Evolutionary conservation across 2,113 vertebrate species (phyloP).

Genomic region (Tylochromis polylepis): DNA sequence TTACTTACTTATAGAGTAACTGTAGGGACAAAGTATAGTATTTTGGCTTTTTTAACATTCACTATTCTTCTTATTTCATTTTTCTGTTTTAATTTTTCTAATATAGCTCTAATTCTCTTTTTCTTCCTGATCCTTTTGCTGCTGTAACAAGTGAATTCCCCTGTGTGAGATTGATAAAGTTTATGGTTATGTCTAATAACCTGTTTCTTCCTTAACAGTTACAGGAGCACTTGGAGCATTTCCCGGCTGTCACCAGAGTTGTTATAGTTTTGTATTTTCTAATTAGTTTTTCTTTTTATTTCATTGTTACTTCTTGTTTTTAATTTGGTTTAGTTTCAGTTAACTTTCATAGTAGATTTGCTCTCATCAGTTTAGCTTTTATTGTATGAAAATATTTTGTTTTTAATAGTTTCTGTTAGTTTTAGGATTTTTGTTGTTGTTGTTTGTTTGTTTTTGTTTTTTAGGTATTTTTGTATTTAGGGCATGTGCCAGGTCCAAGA

Average conservation of each 20-base stretch:
- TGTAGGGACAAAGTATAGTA: no score
- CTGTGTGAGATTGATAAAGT: neutral
- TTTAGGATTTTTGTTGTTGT: no score
- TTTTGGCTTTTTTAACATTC: neutral
- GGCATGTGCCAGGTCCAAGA: neutral
- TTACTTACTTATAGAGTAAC: no score
- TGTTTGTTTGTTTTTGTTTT: no score
- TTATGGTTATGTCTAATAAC: neutral
- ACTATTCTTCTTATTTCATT: neutral
- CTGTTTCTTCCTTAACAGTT: neutral
- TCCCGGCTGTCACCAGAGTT: neutral
- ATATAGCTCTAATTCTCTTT: neutral
- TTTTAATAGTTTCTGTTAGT: neutral
- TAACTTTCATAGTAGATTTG: neutral
- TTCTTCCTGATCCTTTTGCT: neutral
- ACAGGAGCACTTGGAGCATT: neutral
- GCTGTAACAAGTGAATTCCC: no score
- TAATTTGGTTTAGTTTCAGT: neutral
- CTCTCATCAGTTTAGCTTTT: neutral
- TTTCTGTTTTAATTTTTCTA: neutral
- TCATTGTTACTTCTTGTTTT: neutral
- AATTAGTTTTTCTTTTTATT: neutral
- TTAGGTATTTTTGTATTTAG: neutral
- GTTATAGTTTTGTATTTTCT: neutral
- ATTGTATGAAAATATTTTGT: neutral